Percentiles rank a stretch among this genome's conserved stretches.
Evolutionary conservation across 2,888 invertebrate genomes (phyloP).

Genomic region (Bhutanitis thaidina): DNA sequence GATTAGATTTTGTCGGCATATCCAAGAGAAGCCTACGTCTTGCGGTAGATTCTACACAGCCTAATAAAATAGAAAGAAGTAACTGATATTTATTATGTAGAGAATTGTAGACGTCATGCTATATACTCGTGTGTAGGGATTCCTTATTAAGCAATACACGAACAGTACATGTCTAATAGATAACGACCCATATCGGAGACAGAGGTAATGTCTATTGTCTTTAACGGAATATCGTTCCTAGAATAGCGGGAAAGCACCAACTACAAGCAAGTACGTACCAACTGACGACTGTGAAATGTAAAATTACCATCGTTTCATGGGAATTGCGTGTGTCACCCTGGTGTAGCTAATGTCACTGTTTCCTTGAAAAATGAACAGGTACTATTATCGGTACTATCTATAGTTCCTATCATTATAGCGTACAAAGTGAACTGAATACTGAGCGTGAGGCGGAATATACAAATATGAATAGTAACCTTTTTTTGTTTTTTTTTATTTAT

Average conservation of each 20-base stretch:
- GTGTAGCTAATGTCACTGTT: neutral
- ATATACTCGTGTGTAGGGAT: neutral
- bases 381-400: no score
- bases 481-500: no score
- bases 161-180: neutral
- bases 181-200: neutral
- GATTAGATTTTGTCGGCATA: no score
- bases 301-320: slow-evolving; percentile 6
- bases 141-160: neutral
- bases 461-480: no score
- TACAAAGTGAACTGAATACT: no score
- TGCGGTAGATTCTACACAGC: no score
- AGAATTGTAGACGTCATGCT: no score
- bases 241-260: slow-evolving; percentile 9
- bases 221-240: slow-evolving; percentile 1
- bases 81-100: no score
- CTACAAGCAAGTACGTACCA: neutral
- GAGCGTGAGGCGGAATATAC: no score
- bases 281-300: slow-evolving; percentile 1
- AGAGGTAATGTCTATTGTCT: slow-evolving; percentile 5
- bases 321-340: neutral
- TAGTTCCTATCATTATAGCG: no score
- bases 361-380: neutral
- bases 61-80: no score
- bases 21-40: no score